Percentiles rank a stretch among this genome's conserved stretches.
Evolutionary conservation across 2,888 invertebrate species (phyloP).

Genomic region (Scaptomyza flava): DNA sequence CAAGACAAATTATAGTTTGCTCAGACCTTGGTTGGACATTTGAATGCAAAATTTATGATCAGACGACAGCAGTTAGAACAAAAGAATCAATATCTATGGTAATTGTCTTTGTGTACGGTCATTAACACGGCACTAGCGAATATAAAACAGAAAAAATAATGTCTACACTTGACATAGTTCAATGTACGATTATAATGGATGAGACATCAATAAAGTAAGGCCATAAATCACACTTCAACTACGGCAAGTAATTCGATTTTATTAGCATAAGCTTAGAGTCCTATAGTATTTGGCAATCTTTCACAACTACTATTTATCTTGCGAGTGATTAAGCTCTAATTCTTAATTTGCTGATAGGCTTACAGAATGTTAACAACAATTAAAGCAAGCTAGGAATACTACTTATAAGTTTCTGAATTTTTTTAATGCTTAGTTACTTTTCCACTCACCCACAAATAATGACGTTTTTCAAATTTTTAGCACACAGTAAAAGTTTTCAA

Average conservation of each 20-base stretch:
- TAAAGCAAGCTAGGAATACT: not conserved
- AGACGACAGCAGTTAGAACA: slow-evolving; percentile 9
- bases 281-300: not conserved
- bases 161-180: slow-evolving; percentile 11
- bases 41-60: slow-evolving; percentile 70
- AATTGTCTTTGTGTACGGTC: slow-evolving; percentile 19
- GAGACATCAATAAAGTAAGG: slow-evolving; percentile 13
- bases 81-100: slow-evolving; percentile 8
- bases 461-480: not conserved
- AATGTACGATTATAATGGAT: slow-evolving; percentile 12
- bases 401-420: not conserved
- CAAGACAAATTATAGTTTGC: slow-evolving; percentile 75
- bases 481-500: not conserved
- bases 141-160: not conserved
- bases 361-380: not conserved
- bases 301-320: not conserved
- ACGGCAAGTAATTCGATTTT: not conserved
- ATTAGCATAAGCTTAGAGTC: not conserved
- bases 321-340: slow-evolving; percentile 1
- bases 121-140: slow-evolving; percentile 19
- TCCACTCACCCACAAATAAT: not conserved
- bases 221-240: not conserved
- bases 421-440: not conserved
- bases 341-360: no score
- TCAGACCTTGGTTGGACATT: slow-evolving; percentile 45